Conservation (phyloP, 2,797 vertebrate species). For the Pseudochirops corinnae region DNA sequence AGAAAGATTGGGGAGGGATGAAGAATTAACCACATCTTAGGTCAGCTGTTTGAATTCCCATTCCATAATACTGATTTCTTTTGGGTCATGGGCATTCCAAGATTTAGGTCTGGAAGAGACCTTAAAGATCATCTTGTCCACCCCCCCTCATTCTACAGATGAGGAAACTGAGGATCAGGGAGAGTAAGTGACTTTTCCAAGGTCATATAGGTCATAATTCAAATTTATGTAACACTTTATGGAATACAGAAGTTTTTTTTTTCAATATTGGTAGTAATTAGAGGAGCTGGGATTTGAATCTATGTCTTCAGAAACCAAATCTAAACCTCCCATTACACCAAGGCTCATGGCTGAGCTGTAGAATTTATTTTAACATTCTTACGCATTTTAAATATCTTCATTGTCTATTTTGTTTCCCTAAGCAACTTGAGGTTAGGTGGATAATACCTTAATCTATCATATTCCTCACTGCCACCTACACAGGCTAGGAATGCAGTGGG, state of each 20-base stretch:
- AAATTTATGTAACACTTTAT: neutral
- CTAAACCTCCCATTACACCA: neutral
- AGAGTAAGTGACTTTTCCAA: neutral
- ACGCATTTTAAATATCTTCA: neutral
- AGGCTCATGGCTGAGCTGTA: neutral
- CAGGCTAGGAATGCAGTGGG: neutral
- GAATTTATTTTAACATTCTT: neutral
- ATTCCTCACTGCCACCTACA: neutral
- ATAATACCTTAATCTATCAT: neutral
- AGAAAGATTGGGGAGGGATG: constrained; percentile 12
- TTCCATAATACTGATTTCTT: constrained; percentile 8
- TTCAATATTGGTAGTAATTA: neutral
- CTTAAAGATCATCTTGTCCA: neutral
- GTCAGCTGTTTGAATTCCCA: neutral
- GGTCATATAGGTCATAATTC: neutral
- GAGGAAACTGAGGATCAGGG: neutral
- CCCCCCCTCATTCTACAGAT: neutral
- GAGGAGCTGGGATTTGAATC: neutral
- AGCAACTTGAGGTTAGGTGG: neutral
- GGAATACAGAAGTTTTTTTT: neutral
- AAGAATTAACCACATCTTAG: constrained; percentile 26
- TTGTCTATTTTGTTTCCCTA: neutral
- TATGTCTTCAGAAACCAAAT: neutral
- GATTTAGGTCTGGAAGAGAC: neutral
- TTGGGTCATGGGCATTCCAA: constrained; percentile 21